Percentiles rank a stretch among this genome's conserved stretches.
Conservation (phyloP, 2,113 vertebrate species). For the Lichenostomus cassidix region DNA sequence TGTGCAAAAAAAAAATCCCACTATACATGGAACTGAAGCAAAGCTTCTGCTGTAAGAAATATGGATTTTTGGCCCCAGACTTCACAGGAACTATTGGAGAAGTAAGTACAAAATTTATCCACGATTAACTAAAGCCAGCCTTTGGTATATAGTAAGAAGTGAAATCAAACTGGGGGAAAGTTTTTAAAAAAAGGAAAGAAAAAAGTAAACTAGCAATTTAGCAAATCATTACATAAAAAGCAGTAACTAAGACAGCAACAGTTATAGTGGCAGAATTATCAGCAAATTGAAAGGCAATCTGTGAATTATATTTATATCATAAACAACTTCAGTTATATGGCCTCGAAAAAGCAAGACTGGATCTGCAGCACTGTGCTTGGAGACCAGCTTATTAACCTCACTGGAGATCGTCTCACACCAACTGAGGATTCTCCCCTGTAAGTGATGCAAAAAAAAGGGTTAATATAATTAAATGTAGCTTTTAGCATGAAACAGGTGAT, state of each 20-base stretch:
- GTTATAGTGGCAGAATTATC: neutral
- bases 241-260: neutral
- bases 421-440: neutral
- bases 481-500: neutral
- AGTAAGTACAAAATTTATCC: neutral
- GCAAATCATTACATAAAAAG: neutral
- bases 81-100: neutral
- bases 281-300: neutral
- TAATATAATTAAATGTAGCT: neutral
- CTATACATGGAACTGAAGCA: neutral
- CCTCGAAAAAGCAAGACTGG: neutral
- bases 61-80: neutral
- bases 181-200: neutral
- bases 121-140: neutral
- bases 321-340: neutral
- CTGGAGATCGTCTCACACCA: neutral
- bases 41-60: neutral
- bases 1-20: neutral
- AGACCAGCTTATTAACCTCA: neutral
- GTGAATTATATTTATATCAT: neutral
- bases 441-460: neutral
- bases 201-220: neutral
- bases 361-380: neutral
- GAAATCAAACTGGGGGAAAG: neutral
- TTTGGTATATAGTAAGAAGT: neutral